phyloP scores from a whole-genome alignment of 2,113 vertebrate genomes.

The Callorhinus ursinus region DNA sequence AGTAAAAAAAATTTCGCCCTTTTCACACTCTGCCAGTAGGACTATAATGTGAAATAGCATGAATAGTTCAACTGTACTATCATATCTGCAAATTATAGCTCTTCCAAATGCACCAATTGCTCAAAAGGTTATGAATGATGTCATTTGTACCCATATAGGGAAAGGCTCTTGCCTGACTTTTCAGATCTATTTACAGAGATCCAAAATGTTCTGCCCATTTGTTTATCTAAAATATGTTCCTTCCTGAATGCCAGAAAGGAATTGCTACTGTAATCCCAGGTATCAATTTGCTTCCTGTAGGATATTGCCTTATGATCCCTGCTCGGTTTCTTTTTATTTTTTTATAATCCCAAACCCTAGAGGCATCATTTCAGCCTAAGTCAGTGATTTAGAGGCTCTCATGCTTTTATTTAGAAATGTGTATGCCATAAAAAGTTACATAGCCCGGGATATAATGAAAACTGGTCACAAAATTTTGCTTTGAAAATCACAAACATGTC shows the following conservation, averaged over 20 bases:
- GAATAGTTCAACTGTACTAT: constrained; percentile 72
- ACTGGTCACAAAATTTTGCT: constrained; percentile 71
- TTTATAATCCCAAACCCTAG: constrained; percentile 79
- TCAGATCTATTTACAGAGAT: constrained; percentile 78
- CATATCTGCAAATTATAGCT: constrained; percentile 71
- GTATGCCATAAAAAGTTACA: constrained; percentile 76
- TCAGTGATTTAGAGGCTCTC: constrained; percentile 76
- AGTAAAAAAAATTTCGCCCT: neutral
- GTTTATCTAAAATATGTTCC: constrained; percentile 75
- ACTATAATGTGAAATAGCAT: constrained; percentile 67
- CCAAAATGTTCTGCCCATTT: constrained; percentile 76
- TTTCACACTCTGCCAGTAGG: constrained; percentile 34
- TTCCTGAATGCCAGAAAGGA: constrained; percentile 77
- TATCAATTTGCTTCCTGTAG: constrained; percentile 80
- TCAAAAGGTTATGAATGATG: constrained; percentile 80
- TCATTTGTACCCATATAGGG: constrained; percentile 69
- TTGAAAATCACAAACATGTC: constrained; percentile 71
- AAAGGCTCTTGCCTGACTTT: constrained; percentile 71
- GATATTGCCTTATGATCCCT: constrained; percentile 83
- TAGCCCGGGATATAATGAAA: constrained; percentile 76
- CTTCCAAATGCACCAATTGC: constrained; percentile 70
- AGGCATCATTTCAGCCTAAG: constrained; percentile 77
- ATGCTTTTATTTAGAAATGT: constrained; percentile 82
- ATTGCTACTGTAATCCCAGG: constrained; percentile 78
- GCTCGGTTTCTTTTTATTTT: constrained; percentile 78